Base-by-base conservation (phyloP, 2,797 vertebrate genomes). In the Bovichtus diacanthus region DNA sequence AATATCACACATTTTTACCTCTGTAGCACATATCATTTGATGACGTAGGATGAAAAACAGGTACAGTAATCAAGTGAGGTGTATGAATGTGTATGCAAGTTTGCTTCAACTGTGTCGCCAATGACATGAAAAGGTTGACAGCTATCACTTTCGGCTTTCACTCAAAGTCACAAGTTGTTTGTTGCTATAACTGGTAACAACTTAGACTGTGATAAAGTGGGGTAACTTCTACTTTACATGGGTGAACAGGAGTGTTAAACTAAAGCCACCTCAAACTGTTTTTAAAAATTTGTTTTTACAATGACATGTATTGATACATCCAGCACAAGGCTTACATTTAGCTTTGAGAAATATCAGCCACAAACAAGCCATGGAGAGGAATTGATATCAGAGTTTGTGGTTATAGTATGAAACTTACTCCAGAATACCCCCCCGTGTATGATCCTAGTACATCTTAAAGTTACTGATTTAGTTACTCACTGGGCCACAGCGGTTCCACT, bases 391-490 rank as follows among this genome's bases (percentile, higher is more conserved):
- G 11, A 36, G 46, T 54, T 23, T 54, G 63, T n/a, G 31, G 15
- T 19, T 7, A 3, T 41, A 2, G 3, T 34, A n/a, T 27, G 36
- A 62, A 63, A 23, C n/a, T 10, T 4, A 10, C 6, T 13, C 1
- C 13, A 19, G 55, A 19, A 18, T 21, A 19, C 21, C 27, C 18
- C 21, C 29, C n/a, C 46, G 16, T 31, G 27, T 10, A n/a, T 31
- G 9, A 18, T 5, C 0, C 25, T 2, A 13, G 21, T 15, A 9
- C 21, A n/a, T 15, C 3, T n/a, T 11, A 25, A 27, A 19, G 3
- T 9, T 11, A 21, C 2, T 4, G 5, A 41, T 39, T 39, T 13
- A 23, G 43, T 1, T n/a, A 78, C 92, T 81, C 51, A 94, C 93
- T 25, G 0, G 18, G 75, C 56, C 19, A 15, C 2, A 25, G 71